Percentiles rank a stretch among this genome's conserved stretches.
phyloP scores from a whole-genome alignment of 2,113 vertebrate species.

The Melanostigma gelatinosum region DNA sequence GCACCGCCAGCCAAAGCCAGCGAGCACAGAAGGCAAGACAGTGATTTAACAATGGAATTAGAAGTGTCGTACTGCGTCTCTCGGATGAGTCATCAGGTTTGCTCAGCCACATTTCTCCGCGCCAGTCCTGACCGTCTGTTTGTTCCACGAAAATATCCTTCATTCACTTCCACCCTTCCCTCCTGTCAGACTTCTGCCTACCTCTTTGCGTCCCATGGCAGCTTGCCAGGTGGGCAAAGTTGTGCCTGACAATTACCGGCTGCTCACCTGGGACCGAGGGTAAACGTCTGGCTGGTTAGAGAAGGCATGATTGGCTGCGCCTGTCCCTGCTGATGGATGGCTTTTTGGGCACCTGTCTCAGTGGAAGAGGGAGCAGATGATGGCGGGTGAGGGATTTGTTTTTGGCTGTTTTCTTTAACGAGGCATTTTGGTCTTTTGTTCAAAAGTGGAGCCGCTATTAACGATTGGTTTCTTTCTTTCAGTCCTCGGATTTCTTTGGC shows the following conservation, averaged over 20 bases:
- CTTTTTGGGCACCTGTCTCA: slow-evolving; percentile 53
- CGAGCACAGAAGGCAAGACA: slow-evolving; percentile 43
- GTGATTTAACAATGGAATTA: slow-evolving; percentile 69
- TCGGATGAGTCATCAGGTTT: slow-evolving; percentile 72
- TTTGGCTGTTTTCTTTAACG: background rate
- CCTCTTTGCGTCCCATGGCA: slow-evolving; percentile 53
- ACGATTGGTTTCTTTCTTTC: background rate
- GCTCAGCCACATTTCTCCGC: slow-evolving; percentile 25
- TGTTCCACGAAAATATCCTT: slow-evolving; percentile 42
- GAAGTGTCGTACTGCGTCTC: slow-evolving; percentile 38
- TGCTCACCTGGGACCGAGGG: slow-evolving; percentile 54
- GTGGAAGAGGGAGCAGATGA: slow-evolving; percentile 61
- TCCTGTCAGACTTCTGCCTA: slow-evolving; percentile 17
- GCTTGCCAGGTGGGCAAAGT: slow-evolving; percentile 66
- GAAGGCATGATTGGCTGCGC: slow-evolving; percentile 60
- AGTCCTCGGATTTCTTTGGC: background rate
- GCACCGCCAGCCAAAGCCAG: slow-evolving; percentile 58
- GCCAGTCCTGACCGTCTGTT: slow-evolving; percentile 63
- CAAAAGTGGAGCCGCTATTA: slow-evolving; percentile 20
- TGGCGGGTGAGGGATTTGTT: background rate
- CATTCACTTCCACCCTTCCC: background rate
- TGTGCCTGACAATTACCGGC: slow-evolving; percentile 69
- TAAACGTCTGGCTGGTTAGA: slow-evolving; percentile 59
- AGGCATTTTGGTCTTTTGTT: slow-evolving; percentile 21
- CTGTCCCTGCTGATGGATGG: slow-evolving; percentile 62